These are phyloP conservation scores for Nymphalis io DNA, from an alignment of 1,140 invertebrate species.

Conservation along the genomic window DNA sequence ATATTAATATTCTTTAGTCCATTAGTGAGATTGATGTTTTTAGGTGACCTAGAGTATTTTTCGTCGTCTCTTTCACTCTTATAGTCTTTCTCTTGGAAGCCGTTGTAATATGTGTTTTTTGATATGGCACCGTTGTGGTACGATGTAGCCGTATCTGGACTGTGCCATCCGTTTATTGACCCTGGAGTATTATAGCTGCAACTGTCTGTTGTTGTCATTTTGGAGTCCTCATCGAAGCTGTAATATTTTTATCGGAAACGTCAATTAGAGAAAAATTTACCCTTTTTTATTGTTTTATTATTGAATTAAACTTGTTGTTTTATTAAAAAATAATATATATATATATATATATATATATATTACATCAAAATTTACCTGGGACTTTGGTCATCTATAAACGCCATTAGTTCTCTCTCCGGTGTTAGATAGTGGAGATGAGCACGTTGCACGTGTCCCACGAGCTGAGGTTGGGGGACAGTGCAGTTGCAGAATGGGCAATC, in stretches of 20 bases:
- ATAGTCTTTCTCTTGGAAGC: slow-evolving; percentile 66
- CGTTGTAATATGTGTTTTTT: slow-evolving; percentile 68
- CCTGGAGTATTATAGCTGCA: slow-evolving; percentile 77
- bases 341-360: too few relatives aligned
- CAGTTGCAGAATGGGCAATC: slow-evolving; percentile 92
- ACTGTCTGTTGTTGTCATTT: slow-evolving; percentile 78
- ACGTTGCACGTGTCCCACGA: slow-evolving; percentile 89
- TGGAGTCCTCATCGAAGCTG: slow-evolving; percentile 80
- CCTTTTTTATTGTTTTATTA: too few relatives aligned
- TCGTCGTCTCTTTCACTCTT: slow-evolving; percentile 63
- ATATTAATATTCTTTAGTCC: slow-evolving; percentile 73
- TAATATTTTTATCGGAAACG: slow-evolving; percentile 34
- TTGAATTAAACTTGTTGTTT: too few relatives aligned
- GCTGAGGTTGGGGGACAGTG: slow-evolving; percentile 86
- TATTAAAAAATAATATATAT: neutral
- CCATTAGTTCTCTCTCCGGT: slow-evolving; percentile 83
- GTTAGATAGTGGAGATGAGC: slow-evolving; percentile 90
- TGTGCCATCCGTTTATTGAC: slow-evolving; percentile 80
- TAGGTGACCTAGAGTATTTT: slow-evolving; percentile 63
- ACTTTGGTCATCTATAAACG: slow-evolving; percentile 84
- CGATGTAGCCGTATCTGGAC: slow-evolving; percentile 65
- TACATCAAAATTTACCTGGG: slow-evolving; percentile 81
- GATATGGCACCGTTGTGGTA: slow-evolving; percentile 73
- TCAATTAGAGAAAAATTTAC: neutral
- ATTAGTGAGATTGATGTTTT: slow-evolving; percentile 73